Evolutionary conservation across 2,113 vertebrate genomes (phyloP).

Genomic region (Nerophis lumbriciformis): DNA sequence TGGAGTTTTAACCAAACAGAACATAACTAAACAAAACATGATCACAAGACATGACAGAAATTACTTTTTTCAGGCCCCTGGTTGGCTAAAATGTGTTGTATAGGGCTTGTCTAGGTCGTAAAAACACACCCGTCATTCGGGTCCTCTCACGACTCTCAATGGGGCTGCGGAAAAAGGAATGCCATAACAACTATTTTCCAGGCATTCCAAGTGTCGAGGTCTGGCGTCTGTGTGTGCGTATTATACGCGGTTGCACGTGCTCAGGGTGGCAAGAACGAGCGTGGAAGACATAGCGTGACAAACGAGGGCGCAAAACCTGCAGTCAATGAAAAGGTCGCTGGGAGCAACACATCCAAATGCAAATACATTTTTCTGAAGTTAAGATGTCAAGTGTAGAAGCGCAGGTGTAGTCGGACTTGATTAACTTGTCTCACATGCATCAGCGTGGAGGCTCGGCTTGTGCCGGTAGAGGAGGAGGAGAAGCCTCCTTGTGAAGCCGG

Average conservation of each 20-base stretch:
- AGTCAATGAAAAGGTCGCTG: slow-evolving; percentile 29
- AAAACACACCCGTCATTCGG: no score
- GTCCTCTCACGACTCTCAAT: no score
- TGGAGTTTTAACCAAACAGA: no score
- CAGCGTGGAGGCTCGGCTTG: slow-evolving; percentile 30
- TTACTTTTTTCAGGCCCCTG: not conserved
- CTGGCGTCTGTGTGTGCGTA: not conserved
- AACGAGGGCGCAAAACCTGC: slow-evolving; percentile 38
- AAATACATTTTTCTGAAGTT: slow-evolving; percentile 37
- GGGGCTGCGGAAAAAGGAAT: no score
- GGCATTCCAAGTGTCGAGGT: no score
- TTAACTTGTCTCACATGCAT: slow-evolving; percentile 54
- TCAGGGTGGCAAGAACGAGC: not conserved
- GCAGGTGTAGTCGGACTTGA: slow-evolving; percentile 42
- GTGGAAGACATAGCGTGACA: slow-evolving; percentile 25
- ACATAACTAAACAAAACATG: no score
- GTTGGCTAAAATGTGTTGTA: not conserved
- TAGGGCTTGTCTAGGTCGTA: no score
- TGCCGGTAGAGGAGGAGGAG: slow-evolving; percentile 44
- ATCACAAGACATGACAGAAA: not conserved
- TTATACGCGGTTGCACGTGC: not conserved
- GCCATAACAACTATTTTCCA: no score
- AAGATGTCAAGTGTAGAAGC: slow-evolving; percentile 29
- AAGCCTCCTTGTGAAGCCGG: slow-evolving; percentile 51
- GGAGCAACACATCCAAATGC: slow-evolving; percentile 19